These are phyloP conservation scores for Amniataba percoides DNA, from an alignment of 2,797 vertebrate genomes.

Conservation along the genomic window DNA sequence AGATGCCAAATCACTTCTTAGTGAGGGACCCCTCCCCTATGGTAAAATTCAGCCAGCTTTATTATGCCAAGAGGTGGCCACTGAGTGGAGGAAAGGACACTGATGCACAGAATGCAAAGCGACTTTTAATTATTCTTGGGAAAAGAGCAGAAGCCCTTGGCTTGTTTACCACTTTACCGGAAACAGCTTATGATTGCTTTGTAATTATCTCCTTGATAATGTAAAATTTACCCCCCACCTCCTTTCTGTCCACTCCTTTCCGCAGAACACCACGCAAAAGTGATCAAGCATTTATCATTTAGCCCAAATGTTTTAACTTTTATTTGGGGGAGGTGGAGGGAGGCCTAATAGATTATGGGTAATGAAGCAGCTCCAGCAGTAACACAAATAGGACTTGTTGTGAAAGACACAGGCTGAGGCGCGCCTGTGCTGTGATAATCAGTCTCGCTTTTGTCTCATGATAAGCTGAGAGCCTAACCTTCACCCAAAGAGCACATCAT, in stretches of 20 bases:
- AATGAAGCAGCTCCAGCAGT: conserved; percentile 77
- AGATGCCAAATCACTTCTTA: conserved; percentile 47
- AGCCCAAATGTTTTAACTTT: conserved; percentile 80
- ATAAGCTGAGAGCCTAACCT: conserved; percentile 79
- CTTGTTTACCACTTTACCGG: conserved; percentile 83
- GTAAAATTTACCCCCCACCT: conserved; percentile 70
- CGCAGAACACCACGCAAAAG: conserved; percentile 59
- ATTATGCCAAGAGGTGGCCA: conserved; percentile 71
- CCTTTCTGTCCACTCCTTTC: conserved; percentile 63
- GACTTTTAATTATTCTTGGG: conserved; percentile 82
- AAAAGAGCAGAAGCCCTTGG: conserved; percentile 78
- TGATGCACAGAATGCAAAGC: conserved; percentile 76
- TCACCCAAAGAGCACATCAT: conserved; percentile 81
- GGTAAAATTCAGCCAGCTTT: conserved; percentile 47
- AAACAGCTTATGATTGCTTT: conserved; percentile 84
- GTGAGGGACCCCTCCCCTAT: conserved; percentile 45
- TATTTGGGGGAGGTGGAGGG: conserved; percentile 68
- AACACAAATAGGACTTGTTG: conserved; percentile 79
- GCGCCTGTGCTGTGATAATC: conserved; percentile 67
- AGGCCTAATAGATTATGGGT: conserved; percentile 78
- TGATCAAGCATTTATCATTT: conserved; percentile 78
- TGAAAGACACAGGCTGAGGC: conserved; percentile 64
- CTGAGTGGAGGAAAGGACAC: conserved; percentile 71
- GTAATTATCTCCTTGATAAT: conserved; percentile 84
- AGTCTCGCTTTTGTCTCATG: conserved; percentile 76